Evolutionary conservation across 1,140 invertebrate genomes (phyloP), one percentile per base, ranked within the genome.

Genomic region (Samia ricini): DNA sequence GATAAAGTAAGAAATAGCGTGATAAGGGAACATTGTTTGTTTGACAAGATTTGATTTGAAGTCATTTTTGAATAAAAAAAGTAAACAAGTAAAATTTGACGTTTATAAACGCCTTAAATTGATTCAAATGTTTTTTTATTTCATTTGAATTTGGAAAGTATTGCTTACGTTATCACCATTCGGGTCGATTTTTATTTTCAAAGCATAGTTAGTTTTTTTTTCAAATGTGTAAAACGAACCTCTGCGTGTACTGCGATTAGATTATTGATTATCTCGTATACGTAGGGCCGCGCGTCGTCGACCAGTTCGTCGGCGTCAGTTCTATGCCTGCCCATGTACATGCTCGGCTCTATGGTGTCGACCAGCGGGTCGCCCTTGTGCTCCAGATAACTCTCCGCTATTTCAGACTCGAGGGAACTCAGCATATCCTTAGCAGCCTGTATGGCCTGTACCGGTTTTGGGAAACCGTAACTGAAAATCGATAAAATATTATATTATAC

Each of bases 161-260:
- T n/a, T n/a, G n/a, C n/a, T n/a, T n/a, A n/a, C n/a, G n/a, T n/a
- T n/a, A n/a, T n/a, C n/a, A n/a, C n/a, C n/a, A n/a, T n/a, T n/a
- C n/a, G n/a, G n/a, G n/a, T n/a, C n/a, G n/a, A n/a, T n/a, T n/a
- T n/a, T n/a, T n/a, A n/a, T n/a, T n/a, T n/a, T n/a, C n/a, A n/a
- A n/a, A n/a, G n/a, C n/a, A n/a, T n/a, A n/a, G n/a, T n/a, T n/a
- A n/a, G n/a, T n/a, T n/a, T n/a, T n/a, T n/a, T n/a, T n/a, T n/a
- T n/a, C n/a, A n/a, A n/a, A n/a, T n/a, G n/a, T 15, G 0, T 2
- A 22, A 8, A 29, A 65, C 60, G 51, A 56, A 98, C 97, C 93
- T 99, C 97, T 10, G 97, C 95, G 89, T 98, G 97, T 6, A 99
- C 97, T 62, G 95, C 95, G 24, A 98, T 97, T 54, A 99, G 91